phyloP scores from a whole-genome alignment of 2,113 vertebrate genomes.

The Phylloscopus trochilus region DNA sequence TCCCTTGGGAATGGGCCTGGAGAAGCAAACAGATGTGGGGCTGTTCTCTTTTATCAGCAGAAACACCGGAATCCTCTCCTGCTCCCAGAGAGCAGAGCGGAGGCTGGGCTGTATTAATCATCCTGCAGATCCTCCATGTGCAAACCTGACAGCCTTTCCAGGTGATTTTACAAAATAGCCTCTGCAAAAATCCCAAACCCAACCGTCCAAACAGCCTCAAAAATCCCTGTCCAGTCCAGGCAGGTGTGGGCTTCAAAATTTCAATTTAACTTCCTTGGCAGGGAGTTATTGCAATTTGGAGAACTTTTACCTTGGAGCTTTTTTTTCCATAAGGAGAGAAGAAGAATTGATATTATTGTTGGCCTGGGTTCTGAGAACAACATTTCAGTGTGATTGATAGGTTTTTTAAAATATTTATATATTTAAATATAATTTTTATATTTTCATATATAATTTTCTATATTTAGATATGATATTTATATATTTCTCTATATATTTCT shows the following conservation, averaged over 20 bases:
- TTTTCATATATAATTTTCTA: too few relatives aligned
- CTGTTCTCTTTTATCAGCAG: background rate
- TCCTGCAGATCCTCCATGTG: background rate
- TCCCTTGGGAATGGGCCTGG: background rate
- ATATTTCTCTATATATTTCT: too few relatives aligned
- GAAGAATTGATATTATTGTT: background rate
- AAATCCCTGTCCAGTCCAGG: background rate
- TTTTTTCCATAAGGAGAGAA: background rate
- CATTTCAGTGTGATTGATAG: background rate
- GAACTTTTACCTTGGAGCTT: background rate
- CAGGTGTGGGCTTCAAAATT: background rate
- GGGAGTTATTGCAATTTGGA: background rate
- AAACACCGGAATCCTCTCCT: background rate
- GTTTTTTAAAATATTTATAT: background rate
- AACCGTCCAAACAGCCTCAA: background rate
- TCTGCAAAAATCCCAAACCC: background rate
- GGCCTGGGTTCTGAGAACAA: background rate
- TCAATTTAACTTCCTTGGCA: background rate
- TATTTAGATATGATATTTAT: background rate
- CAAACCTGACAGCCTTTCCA: background rate
- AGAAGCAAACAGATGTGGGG: background rate
- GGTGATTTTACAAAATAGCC: accelerated
- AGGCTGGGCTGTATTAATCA: accelerated
- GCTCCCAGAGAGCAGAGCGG: accelerated
- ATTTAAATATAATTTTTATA: too few relatives aligned